Conservation (phyloP, 1,140 invertebrate genomes). For the Heterodera carotae region DNA sequence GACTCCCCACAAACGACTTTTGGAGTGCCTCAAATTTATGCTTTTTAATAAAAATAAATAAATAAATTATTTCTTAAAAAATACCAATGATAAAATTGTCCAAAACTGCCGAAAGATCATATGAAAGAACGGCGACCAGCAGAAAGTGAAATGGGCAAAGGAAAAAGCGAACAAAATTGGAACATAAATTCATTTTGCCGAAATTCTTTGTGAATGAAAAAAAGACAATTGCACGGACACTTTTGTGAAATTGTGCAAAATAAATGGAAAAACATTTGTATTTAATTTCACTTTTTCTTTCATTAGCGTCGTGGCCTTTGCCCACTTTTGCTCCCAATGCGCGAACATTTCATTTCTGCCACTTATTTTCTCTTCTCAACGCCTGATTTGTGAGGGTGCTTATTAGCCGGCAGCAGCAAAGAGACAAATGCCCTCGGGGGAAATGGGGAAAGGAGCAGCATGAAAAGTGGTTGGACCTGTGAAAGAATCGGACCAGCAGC, state of each 20-base stretch:
- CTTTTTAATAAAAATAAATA: not conserved
- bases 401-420: no score
- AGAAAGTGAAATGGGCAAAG: not conserved
- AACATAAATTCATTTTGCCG: not conserved
- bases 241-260: no score
- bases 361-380: not conserved
- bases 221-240: no score
- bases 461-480: no score
- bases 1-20: slow-evolving; percentile 62
- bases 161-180: not conserved
- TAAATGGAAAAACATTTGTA: no score
- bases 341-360: not conserved
- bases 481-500: no score
- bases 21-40: slow-evolving; percentile 53
- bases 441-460: not conserved
- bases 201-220: no score
- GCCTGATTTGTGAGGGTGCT: no score
- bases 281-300: no score
- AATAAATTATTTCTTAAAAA: not conserved
- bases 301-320: no score
- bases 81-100: slow-evolving; percentile 27
- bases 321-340: no score
- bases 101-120: slow-evolving; percentile 25
- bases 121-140: not conserved
- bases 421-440: no score